phyloP scores from a whole-genome alignment of 2,888 invertebrate genomes.

The Lacanobia wlatinum region DNA sequence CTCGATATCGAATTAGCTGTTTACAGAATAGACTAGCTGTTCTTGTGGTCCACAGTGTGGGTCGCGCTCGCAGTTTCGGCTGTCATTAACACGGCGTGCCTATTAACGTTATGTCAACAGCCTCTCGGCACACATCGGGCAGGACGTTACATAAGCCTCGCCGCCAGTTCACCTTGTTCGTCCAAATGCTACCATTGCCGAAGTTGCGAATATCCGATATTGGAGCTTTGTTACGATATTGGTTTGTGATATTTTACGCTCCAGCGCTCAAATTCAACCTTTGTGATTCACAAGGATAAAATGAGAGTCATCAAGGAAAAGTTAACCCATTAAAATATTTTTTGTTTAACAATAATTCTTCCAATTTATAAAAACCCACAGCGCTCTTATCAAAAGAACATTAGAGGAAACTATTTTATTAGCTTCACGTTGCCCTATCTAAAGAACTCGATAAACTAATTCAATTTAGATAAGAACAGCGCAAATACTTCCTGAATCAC shows the following conservation, averaged over 20 bases:
- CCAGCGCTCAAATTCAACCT: too few species aligned
- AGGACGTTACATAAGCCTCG: conserved; percentile 48
- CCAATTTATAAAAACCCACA: conserved; percentile 1
- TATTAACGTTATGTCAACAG: conserved; percentile 50
- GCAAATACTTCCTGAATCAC: conserved; percentile 32
- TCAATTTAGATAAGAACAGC: conserved; percentile 49
- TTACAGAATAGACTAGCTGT: too few species aligned
- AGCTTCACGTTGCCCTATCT: conserved; percentile 19
- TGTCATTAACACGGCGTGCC: conserved; percentile 29
- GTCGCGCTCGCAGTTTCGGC: conserved; percentile 42
- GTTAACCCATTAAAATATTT: too few species aligned
- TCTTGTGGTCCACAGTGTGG: conserved; percentile 15
- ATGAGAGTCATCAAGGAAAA: too few species aligned
- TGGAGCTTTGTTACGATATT: conserved; percentile 16
- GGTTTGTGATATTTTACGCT: conserved; percentile 5
- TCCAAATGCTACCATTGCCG: conserved; percentile 54
- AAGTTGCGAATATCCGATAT: conserved; percentile 32
- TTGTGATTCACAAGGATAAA: too few species aligned
- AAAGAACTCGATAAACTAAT: conserved; percentile 47
- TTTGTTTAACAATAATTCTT: too few species aligned
- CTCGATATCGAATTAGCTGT: too few species aligned
- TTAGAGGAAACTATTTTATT: conserved; percentile 17
- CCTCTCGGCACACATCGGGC: conserved; percentile 38
- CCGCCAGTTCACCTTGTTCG: conserved; percentile 66
- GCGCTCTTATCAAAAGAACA: neutral